Evolutionary conservation across 2,797 vertebrate genomes (phyloP).

Genomic region (Pteronotus mesoamericanus): DNA sequence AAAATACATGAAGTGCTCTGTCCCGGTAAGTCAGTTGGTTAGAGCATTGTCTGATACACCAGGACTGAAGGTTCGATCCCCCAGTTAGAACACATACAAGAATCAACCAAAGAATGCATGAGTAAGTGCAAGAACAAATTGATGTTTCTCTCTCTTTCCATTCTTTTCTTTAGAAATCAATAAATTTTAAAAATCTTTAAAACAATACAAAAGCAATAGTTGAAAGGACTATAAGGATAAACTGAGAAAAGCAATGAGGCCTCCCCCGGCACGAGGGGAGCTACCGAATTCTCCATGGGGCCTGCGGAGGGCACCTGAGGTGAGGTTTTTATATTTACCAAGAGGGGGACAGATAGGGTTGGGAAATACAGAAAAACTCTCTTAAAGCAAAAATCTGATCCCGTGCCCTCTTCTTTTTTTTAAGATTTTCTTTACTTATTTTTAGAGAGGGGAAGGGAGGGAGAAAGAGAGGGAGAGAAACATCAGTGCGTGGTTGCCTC

Average conservation of each 20-base stretch:
- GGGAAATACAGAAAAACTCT: not conserved
- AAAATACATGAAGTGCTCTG: not conserved
- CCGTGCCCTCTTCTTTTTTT: not conserved
- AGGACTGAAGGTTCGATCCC: too few species aligned
- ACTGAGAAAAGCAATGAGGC: not conserved
- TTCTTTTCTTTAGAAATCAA: not conserved
- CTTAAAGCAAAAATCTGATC: not conserved
- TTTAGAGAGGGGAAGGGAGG: too few species aligned
- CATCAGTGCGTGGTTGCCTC: too few species aligned
- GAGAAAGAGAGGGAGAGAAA: too few species aligned
- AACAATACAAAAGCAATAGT: not conserved
- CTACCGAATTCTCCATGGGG: not conserved
- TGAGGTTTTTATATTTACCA: not conserved
- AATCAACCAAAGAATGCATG: too few species aligned
- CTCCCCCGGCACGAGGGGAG: not conserved
- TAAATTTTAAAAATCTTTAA: not conserved
- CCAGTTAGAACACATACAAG: too few species aligned
- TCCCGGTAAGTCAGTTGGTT: too few species aligned
- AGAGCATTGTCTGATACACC: too few species aligned
- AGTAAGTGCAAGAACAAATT: too few species aligned
- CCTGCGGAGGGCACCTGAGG: not conserved
- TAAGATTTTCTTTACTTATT: too few species aligned
- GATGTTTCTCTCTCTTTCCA: too few species aligned
- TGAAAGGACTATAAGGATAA: not conserved
- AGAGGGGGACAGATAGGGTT: not conserved